Base-by-base conservation (phyloP, 1,140 invertebrate species). In the Drosophila serrata region DNA sequence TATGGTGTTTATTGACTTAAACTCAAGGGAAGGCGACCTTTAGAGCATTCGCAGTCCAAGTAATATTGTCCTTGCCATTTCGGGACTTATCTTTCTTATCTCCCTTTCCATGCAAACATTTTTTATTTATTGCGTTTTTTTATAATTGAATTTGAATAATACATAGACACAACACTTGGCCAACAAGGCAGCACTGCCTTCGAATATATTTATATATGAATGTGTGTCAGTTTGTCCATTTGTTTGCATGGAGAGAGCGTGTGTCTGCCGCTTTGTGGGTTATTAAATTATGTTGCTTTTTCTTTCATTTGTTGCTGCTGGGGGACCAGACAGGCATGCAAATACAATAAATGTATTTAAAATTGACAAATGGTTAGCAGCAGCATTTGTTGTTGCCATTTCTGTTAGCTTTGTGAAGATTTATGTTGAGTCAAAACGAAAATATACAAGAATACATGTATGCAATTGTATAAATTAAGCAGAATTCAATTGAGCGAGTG, bases 121-220 rank as follows among this genome's bases (percentile, higher is more conserved):
- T 61, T 49, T 49, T 82, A 87, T 87, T 87, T 87, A 87, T 87
- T 82, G 72, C 67, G 22, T 69, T 82, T 79, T 73, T 77, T 88
- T 65, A 74, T 87, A 87, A 88, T 88, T 88, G 84, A 84, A 88
- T 88, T 88, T 88, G 80, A 84, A 88, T 88, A 82, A 80, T 78
- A 80, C 78, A 88, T 80, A 87, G 76, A 88, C 73, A 80, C 39
- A 80, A 69, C 79, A 74, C 67, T 77, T 63, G 74, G 76, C 76
- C 84, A 80, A 67, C 57, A 62, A 61, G 48, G 51, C 58, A 70
- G 27, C 46, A 70, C 48, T 72, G 53, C 46, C 53, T 56, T 19
- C 45, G 61, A 58, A 43, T 37, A 53, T 53, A 35, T 13, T 12
- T 2, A 15, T 4, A 53, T n/a, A n/a, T n/a, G n/a, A n/a, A n/a